These are phyloP conservation scores for Temnopleurus reevesii DNA, from an alignment of 53 echinoderm and acorn worm species.

Conservation along the genomic window DNA sequence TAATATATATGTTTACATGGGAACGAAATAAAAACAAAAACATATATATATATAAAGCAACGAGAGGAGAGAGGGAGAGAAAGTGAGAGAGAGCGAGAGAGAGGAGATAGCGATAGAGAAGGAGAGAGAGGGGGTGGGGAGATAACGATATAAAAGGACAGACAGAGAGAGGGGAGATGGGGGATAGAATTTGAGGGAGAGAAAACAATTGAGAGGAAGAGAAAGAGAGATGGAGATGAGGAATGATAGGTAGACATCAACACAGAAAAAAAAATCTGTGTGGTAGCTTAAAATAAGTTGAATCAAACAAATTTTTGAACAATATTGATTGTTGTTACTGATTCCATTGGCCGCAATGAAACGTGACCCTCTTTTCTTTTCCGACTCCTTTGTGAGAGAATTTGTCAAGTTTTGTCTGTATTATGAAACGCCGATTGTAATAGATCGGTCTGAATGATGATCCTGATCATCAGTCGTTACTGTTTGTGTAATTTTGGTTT, in stretches of 20 bases:
- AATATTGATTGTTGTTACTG: slow-evolving; percentile 3
- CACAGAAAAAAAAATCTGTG: too few relatives aligned
- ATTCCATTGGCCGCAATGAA: not conserved
- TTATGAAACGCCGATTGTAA: not conserved
- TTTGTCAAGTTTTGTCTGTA: slow-evolving; percentile 7
- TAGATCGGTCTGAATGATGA: not conserved
- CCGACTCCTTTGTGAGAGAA: not conserved
- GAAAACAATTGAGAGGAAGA: not conserved
- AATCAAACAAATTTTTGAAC: not conserved
- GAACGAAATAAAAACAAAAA: not conserved
- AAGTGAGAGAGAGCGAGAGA: not conserved
- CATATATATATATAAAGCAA: not conserved
- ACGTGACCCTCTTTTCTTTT: not conserved
- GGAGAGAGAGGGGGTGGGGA: not conserved
- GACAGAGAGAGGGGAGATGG: not conserved
- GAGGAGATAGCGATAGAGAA: not conserved
- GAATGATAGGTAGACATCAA: too few relatives aligned
- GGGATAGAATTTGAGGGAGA: not conserved
- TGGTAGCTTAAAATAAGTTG: not conserved
- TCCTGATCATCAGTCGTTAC: not conserved
- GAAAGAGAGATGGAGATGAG: too few relatives aligned
- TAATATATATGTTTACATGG: not conserved
- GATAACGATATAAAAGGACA: not conserved
- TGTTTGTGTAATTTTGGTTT: not conserved
- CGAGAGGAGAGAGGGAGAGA: not conserved